A percentile compares a stretch with the other conserved stretches of the same genome.
Evolutionary conservation across 2,113 vertebrate species (phyloP).

Genomic region (Callithrix jacchus): DNA sequence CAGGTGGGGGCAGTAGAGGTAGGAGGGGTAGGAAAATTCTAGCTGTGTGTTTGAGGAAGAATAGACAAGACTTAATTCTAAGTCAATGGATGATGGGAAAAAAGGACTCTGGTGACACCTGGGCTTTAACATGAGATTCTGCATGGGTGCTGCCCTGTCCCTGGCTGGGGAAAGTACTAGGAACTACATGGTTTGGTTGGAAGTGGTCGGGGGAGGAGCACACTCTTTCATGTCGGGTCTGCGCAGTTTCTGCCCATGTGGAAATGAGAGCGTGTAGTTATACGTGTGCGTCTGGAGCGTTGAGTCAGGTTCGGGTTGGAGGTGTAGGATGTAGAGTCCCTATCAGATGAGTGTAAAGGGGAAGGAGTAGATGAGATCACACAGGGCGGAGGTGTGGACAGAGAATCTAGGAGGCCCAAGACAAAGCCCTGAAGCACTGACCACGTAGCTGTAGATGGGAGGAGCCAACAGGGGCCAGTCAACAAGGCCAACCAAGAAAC

Average conservation of each 20-base stretch:
- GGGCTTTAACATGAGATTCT: not conserved
- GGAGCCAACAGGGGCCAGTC: not conserved
- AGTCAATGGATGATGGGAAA: not conserved
- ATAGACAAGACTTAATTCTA: not conserved
- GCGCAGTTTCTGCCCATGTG: not conserved
- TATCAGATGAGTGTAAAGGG: rapidly evolving
- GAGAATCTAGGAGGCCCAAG: not conserved
- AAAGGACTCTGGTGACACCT: not conserved
- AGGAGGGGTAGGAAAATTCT: not conserved
- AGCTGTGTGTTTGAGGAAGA: not conserved
- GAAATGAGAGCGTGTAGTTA: rapidly evolving
- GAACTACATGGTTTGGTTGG: rapidly evolving
- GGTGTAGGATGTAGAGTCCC: too few relatives aligned
- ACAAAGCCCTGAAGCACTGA: not conserved
- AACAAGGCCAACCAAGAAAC: not conserved
- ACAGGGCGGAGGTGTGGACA: not conserved
- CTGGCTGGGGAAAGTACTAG: not conserved
- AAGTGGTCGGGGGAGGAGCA: not conserved
- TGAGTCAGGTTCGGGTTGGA: not conserved
- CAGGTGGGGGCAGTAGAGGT: not conserved
- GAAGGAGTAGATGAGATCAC: not conserved
- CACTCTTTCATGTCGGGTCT: too few relatives aligned
- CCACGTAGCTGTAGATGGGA: not conserved
- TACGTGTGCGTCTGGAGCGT: not conserved
- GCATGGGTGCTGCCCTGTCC: not conserved